Conservation (phyloP, 2,797 vertebrate species). For the Chromobotia macracanthus region DNA sequence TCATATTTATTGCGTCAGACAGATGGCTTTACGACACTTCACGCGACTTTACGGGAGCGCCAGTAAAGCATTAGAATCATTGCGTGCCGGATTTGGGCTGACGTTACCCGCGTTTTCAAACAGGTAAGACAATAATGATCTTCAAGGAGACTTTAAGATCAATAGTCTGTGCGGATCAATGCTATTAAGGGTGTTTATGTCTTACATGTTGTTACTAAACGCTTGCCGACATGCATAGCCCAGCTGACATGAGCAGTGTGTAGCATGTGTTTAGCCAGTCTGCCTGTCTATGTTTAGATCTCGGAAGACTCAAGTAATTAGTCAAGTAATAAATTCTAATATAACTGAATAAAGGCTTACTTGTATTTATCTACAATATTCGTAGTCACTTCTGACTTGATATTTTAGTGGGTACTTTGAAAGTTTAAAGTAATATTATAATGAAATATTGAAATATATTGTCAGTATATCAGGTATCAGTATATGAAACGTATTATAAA, state of each 20-base stretch:
- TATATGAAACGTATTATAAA: too few species aligned
- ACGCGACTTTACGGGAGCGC: conserved; percentile 42
- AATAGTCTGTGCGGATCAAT: neutral
- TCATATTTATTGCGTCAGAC: conserved; percentile 55
- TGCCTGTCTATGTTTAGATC: conserved; percentile 12
- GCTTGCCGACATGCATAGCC: neutral
- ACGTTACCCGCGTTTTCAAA: conserved; percentile 17
- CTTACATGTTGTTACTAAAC: neutral
- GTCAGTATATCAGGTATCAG: too few species aligned
- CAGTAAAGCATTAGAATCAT: neutral
- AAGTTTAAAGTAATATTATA: neutral
- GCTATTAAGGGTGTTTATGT: neutral
- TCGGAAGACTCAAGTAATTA: neutral
- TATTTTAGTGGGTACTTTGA: neutral
- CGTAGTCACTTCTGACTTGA: neutral
- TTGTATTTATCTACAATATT: neutral
- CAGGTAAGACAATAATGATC: conserved; percentile 30
- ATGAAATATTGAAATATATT: too few species aligned
- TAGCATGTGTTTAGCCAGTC: conserved; percentile 37
- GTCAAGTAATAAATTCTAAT: neutral
- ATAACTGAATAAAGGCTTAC: neutral
- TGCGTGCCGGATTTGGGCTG: conserved; percentile 42
- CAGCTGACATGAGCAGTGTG: neutral
- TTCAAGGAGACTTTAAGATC: neutral
- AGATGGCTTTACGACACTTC: conserved; percentile 31